Evolutionary conservation across 2,888 invertebrate genomes (phyloP).

Genomic region (Tetanocera ferruginea): DNA sequence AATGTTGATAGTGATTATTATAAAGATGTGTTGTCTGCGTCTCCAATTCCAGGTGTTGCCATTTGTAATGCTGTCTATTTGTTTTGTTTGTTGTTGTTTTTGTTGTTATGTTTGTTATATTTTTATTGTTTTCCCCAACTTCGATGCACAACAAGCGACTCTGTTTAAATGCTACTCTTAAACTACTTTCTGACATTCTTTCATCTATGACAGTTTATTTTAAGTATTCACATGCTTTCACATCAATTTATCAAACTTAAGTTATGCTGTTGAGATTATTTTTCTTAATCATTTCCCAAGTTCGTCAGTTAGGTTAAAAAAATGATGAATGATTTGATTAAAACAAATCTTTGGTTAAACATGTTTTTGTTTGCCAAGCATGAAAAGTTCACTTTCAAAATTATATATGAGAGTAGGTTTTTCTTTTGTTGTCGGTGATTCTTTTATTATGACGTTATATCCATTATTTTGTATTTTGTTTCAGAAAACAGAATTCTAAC

Average conservation of each 20-base stretch:
- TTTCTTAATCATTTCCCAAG: neutral
- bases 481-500: no score
- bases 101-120: neutral
- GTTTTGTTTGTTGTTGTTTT: slow-evolving; percentile 5
- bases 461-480: no score
- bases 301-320: neutral
- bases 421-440: neutral
- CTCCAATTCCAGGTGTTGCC: slow-evolving; percentile 20
- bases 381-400: neutral
- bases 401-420: neutral
- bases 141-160: slow-evolving; percentile 6
- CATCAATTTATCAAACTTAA: neutral
- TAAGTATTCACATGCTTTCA: no score
- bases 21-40: neutral
- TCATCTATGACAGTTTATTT: slow-evolving; percentile 18
- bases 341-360: neutral
- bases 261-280: neutral
- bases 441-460: no score
- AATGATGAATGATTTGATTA: neutral
- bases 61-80: slow-evolving; percentile 2
- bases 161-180: neutral
- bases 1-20: neutral
- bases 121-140: slow-evolving; percentile 12
- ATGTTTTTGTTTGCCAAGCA: neutral
- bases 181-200: slow-evolving; percentile 34